phyloP scores from a whole-genome alignment of 2,888 invertebrate species.

The Lycophotia porphyrea region DNA sequence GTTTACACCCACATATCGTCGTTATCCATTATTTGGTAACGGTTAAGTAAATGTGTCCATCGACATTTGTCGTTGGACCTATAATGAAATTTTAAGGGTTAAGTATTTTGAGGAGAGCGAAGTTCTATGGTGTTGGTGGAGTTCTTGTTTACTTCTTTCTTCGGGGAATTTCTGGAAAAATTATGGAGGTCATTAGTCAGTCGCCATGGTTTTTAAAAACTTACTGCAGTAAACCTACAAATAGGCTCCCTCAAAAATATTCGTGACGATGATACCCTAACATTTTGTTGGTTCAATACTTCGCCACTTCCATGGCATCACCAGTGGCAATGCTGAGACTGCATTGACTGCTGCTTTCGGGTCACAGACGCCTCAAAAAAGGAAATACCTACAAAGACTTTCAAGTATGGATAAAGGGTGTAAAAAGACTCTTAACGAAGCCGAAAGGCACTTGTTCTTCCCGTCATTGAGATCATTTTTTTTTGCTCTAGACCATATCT shows the following conservation, averaged over 20 bases:
- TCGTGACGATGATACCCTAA: background rate
- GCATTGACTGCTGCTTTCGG: background rate
- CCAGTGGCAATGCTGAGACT: background rate
- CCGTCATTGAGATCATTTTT: no score
- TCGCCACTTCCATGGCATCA: background rate
- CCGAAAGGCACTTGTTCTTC: no score
- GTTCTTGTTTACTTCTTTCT: background rate
- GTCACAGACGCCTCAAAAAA: background rate
- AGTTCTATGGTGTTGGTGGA: background rate
- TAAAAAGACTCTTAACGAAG: no score
- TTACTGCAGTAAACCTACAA: background rate
- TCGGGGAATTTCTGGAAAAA: no score
- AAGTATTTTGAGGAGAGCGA: background rate
- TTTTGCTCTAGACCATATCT: no score
- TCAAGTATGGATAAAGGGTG: no score
- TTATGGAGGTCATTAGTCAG: no score
- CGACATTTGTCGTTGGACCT: background rate
- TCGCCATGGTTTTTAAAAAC: background rate
- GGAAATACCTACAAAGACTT: background rate
- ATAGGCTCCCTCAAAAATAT: background rate
- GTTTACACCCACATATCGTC: constrained; percentile 15
- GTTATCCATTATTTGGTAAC: constrained; percentile 9
- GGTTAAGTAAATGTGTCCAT: background rate
- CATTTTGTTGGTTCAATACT: background rate
- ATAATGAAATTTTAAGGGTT: background rate